Conservation (phyloP, 2,888 invertebrate genomes). For the Parnassius glacialis region DNA sequence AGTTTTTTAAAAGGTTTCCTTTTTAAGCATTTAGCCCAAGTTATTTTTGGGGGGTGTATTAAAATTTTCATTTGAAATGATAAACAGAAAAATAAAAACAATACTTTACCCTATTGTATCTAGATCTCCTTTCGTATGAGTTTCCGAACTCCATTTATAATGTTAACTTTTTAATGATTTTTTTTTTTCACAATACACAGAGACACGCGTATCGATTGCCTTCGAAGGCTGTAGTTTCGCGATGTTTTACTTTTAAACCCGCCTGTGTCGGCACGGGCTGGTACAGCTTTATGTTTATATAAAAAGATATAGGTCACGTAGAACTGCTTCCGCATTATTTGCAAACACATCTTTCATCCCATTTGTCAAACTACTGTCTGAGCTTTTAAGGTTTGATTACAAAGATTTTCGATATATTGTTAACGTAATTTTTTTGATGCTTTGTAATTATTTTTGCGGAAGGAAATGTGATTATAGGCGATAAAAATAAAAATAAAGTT, state of each 20-base stretch:
- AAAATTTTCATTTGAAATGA: too few relatives aligned
- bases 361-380: too few relatives aligned
- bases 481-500: too few relatives aligned
- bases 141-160: constrained; percentile 77
- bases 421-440: not conserved
- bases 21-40: too few relatives aligned
- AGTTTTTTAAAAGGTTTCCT: too few relatives aligned
- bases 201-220: constrained; percentile 58
- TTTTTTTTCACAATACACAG: constrained; percentile 28
- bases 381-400: not conserved
- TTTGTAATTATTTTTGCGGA: not conserved
- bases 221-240: constrained; percentile 49
- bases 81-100: not conserved
- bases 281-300: constrained; percentile 36
- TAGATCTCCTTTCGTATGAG: constrained; percentile 77
- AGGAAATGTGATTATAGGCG: too few relatives aligned
- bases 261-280: constrained; percentile 43
- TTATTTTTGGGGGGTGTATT: too few relatives aligned
- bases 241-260: constrained; percentile 29
- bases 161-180: constrained; percentile 21
- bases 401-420: not conserved
- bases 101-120: constrained; percentile 81
- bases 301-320: constrained; percentile 33
- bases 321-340: not conserved
- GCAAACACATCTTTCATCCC: too few relatives aligned